Base-by-base conservation (phyloP, 2,113 vertebrate genomes). In the Hydrochoerus hydrochaeris region DNA sequence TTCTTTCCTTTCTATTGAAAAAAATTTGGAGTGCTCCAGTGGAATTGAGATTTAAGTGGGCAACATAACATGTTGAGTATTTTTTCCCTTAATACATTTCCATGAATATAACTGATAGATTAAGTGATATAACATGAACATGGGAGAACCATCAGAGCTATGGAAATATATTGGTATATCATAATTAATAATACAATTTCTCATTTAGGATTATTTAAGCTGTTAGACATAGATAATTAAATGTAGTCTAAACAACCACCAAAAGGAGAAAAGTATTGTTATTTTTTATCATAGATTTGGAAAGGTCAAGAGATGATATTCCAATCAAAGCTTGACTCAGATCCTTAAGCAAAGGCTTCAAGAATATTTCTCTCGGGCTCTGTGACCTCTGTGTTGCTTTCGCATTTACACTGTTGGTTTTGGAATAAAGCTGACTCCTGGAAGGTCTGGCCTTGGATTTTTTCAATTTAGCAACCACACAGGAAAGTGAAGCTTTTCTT, bases 11-110 rank as follows among this genome's bases (percentile, higher is more conserved):
- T 85, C 4, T 84, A 46, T 14, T 10, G 0, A 58, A 96, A 90
- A 52, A 85, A 19, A 4, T 16, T 85, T 19, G 62, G 71, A 67
- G n/a, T 84, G 54, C 5, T 86, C 38, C 38, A 86, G 38, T 89
- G 44, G 90, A 63, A 93, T 91, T 88, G 80, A 35, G 14, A 71
- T 85, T 90, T 81, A 85, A 91, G 32, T 91, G 75, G 26, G 9
- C 3, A 73, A 77, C 5, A 93, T 58, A 26, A 2, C 8, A n/a
- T 49, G 17, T 75, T 94, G 57, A 80, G 32, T 52, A 84, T 62
- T 26, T 82, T 14, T 19, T 88, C 80, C 28, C 22, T 80, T 78
- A 69, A 77, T 75, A 88, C 38, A 88, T 95, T 91, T 94, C 93
- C 26, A 78, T 35, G 10, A 84, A 58, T 86, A 57, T 89, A 30